Evolutionary conservation across 2,113 vertebrate genomes (phyloP), one percentile per base, ranked within the genome.

Genomic region (Daboia siamensis): DNA sequence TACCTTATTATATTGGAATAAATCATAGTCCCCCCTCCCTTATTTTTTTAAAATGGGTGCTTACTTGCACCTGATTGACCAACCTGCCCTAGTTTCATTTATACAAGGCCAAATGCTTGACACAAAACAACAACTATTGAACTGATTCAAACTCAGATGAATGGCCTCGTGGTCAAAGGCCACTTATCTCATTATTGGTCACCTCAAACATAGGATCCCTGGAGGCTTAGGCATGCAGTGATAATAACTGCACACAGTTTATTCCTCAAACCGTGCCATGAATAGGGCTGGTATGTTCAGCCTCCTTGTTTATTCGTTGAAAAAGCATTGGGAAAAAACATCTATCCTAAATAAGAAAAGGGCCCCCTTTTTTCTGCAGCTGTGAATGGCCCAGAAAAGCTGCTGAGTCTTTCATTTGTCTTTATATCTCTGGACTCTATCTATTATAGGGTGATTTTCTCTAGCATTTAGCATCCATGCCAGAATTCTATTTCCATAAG

Each of bases 391-490:
- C 93, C 46, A 12, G 59, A 11, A 3, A 61, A 87, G 48, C 87
- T 74, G 57, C 46, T 11, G 56, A 93, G 91, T 44, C 1, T 23
- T 95, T 54, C 57, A 88, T 84, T 64, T 29, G 55, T 29, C 46
- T 80, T 39, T 69, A 23, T 59, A 87, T 33, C 6, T 5, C 57
- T 90, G 91, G 23, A 51, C 6, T 54, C 46, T 54, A 84, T 93
- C 74, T 84, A 54, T 6, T 94, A 93, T 94, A 91, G 94, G 88
- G 29, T 4, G n/a, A 59, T 69, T 91, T 64, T 91, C 93, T 54
- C 59, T 29, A 88, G 13, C 57, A 39, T 89, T 94, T 93, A 92
- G 96, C 94, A 91, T 87, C 64, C 17, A 39, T 93, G 93, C 93
- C 64, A 69, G 69, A 1, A 88, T 39, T 11, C 74, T 46, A 85